Evolutionary conservation across 1,140 invertebrate species (phyloP), one percentile per base, ranked within the genome.

Genomic region (Apis cerana): DNA sequence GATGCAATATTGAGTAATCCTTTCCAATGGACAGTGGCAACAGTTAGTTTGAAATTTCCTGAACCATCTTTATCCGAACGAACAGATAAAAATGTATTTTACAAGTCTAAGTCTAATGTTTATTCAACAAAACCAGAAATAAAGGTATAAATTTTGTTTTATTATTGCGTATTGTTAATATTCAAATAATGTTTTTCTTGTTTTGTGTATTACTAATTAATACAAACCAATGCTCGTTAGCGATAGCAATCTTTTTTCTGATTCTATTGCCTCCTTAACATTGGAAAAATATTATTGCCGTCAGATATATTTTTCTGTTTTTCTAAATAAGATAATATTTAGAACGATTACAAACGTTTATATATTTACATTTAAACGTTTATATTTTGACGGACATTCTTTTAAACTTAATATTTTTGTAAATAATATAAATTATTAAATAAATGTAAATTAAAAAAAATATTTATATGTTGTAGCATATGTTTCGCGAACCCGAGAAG

Each of bases 401-500:
- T 65, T 21, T 23, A 12, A 43, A 48, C 1, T 21, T 43, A 9
- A 74, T 21, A 8, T 27, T 33, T 27, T 64, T 33, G 0, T 64
- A 43, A 33, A 12, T 10, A 52, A 52, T 52, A 52, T 64, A 12
- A 27, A 27, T 5, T 27, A 27, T 64, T 17, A 27, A 64, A 9
- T 17, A 15, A 8, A 2, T 64, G 10, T 1, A 54, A 54, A 33
- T 33, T 33, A 7, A 64, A 17, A 33, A 4, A 33, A 1, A 19
- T 82, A 52, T 43, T 81, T 2, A 48, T 74, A n/a, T 52, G 80
- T 92, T 95, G 96, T 91, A 97, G 95, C 99, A 99, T 94, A 94
- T 97, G 94, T 99, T 99, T 96, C 96, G 98, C 56, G 96, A 96
- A 91, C 97, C 98, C 17, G 99, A 99, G 92, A 97, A 97, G 89